Evolutionary conservation across 1,140 invertebrate species (phyloP), one percentile per base, ranked within the genome.

Genomic region (Achatina immaculata): DNA sequence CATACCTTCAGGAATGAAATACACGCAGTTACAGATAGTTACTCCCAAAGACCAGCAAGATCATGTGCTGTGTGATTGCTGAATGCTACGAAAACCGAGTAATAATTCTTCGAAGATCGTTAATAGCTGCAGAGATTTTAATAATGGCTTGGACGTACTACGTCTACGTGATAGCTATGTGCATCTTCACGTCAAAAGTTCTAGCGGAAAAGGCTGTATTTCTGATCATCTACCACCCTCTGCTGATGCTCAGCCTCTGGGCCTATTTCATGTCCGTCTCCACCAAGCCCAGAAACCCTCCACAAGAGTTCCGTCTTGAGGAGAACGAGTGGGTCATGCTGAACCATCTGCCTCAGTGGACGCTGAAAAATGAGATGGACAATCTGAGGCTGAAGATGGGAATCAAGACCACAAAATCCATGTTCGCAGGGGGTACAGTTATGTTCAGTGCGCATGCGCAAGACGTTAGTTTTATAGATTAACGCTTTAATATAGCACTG

Each of bases 131-230:
- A 28, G 68, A 71, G 34, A 16, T 42, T 40, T 2, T 71, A 38
- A 1, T 71, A 6, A 71, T 45, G 16, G 24, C 28, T 6, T 71
- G 68, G 68, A 71, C 68, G 1, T 71, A 71, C 34, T 71, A 71
- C 21, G 68, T 71, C 1, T 71, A 71, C 21, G 66, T 71, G 9
- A n/a, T 40, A n/a, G 16, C 7, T 1, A 40, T 71, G 34, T 71
- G 68, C 24, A 40, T 4, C 36, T n/a, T n/a, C 19, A 71, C 68
- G 11, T 45, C 42, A 40, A 16, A n/a, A 1, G 68, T 42, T 0
- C 11, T 2, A 34, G 4, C 3, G 66, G 68, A 42, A 38, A 31
- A 24, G 24, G 38, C 24, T 31, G 6, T 71, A 4, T 21, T 71
- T 34, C 68, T 71, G 16, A 21, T 45, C 2, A 4, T 71, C 38